Evolutionary conservation across 1,140 invertebrate species (phyloP), one percentile per base, ranked within the genome.

Genomic region (Potamilus streckersoni): DNA sequence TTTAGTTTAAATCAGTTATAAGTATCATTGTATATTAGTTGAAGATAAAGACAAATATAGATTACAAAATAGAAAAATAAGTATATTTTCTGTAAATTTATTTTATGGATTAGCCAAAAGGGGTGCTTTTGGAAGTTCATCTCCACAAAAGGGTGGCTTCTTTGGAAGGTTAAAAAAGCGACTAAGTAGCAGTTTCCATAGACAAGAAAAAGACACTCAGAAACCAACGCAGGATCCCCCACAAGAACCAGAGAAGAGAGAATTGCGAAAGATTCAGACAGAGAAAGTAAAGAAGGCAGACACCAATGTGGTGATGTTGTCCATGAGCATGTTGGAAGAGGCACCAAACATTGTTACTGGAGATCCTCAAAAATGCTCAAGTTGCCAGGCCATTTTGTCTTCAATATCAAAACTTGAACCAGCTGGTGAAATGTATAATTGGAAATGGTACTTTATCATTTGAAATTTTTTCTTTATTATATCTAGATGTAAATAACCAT

Each of bases 371-470:
- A 61, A 76, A 13, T 88, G 86, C 73, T 66, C 69, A 3, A 59
- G 68, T 17, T 88, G 86, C 78, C 62, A 78, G 16, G 85, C 83
- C 17, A 81, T 87, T 15, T 74, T 88, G 38, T 86, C 83, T 11
- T 70, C 71, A 38, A 82, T 83, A 27, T 81, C 83, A 27, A 57
- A 16, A 8, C 59, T 84, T n/a, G 66, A 79, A 20, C 68, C 60
- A 14, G 38, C 38, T 17, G 80, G 71, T 15, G 82, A 80, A 27
- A 79, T 76, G 31, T 76, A 73, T 17, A 69, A 60, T n/a, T 86
- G 84, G 84, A 80, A 60, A 14, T 86, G 83, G 83, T 84, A 69
- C 74, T 75, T 20, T 60, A 49, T 49, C 38, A 49, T 49, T 49
- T 49, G 6, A 49, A 6, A 49, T 49, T 49, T 49, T 6, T 49